Percentiles rank a stretch among this genome's conserved stretches.
phyloP scores from a whole-genome alignment of 2,797 vertebrate genomes.

The Darevskia nairensis region DNA sequence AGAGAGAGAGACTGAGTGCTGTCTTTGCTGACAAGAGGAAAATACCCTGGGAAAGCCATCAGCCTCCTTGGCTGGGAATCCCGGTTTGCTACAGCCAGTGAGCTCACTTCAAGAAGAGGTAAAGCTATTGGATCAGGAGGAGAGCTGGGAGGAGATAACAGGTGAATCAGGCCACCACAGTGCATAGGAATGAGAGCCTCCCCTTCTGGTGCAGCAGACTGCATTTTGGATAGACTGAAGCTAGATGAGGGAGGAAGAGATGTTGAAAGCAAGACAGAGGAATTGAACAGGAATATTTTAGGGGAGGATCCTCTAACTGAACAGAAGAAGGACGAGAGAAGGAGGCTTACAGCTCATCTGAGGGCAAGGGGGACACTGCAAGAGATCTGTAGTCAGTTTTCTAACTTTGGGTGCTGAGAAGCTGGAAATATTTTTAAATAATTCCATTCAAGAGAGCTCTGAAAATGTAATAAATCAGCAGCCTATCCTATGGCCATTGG shows the following conservation, averaged over 20 bases:
- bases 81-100: conserved; percentile 20
- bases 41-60: conserved; percentile 38
- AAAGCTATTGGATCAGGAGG: conserved; percentile 18
- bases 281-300: neutral
- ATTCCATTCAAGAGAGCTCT: neutral
- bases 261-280: neutral
- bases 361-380: neutral
- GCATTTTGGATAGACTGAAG: neutral
- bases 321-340: neutral
- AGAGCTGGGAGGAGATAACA: conserved; percentile 23
- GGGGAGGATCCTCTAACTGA: neutral
- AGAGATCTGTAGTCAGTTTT: neutral
- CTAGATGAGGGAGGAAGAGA: neutral
- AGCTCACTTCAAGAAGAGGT: conserved; percentile 25
- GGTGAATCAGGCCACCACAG: conserved; percentile 24
- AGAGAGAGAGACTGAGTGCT: neutral
- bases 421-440: neutral
- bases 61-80: conserved; percentile 40
- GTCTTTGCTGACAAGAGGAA: conserved; percentile 18
- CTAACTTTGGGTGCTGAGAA: neutral
- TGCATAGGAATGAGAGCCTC: neutral
- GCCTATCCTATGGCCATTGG: neutral
- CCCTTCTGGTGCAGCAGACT: conserved; percentile 53
- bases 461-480: neutral
- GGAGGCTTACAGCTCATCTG: neutral